Conservation (phyloP, 2,888 invertebrate species). For the Euphydryas editha region DNA sequence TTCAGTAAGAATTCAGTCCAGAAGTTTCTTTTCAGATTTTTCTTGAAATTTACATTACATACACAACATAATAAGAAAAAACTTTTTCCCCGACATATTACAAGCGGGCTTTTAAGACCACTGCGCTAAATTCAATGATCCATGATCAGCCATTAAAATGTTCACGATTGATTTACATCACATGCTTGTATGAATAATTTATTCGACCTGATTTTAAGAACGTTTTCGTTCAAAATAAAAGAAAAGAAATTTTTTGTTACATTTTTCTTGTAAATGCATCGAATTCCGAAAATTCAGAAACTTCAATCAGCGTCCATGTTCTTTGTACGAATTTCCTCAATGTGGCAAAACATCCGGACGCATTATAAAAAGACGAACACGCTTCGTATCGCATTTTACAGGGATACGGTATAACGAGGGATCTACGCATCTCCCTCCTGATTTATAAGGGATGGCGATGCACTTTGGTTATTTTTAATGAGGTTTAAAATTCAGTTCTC, state of each 20-base stretch:
- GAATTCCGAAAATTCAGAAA: not conserved
- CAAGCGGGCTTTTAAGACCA: no score
- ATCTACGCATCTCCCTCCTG: constrained; percentile 43
- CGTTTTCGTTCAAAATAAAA: not conserved
- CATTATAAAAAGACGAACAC: constrained; percentile 24
- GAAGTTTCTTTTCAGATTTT: no score
- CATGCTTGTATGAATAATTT: no score
- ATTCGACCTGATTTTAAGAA: not conserved
- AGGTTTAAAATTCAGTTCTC: constrained; percentile 4
- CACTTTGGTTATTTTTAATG: constrained; percentile 33
- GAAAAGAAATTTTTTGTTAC: not conserved
- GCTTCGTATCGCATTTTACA: constrained; percentile 40
- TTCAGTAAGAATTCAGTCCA: no score
- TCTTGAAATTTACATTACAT: no score
- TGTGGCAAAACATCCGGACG: constrained; percentile 31
- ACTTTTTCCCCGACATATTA: no score
- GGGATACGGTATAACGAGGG: constrained; percentile 41
- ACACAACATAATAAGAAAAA: no score
- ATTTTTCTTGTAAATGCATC: not conserved
- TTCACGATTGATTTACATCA: no score
- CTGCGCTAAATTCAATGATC: no score
- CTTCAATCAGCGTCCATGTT: not conserved
- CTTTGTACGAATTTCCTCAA: constrained; percentile 21
- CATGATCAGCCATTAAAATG: no score
- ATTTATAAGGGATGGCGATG: constrained; percentile 38